Base-by-base conservation (phyloP, 2,797 vertebrate genomes). In the Urocyon cinereoargenteus region DNA sequence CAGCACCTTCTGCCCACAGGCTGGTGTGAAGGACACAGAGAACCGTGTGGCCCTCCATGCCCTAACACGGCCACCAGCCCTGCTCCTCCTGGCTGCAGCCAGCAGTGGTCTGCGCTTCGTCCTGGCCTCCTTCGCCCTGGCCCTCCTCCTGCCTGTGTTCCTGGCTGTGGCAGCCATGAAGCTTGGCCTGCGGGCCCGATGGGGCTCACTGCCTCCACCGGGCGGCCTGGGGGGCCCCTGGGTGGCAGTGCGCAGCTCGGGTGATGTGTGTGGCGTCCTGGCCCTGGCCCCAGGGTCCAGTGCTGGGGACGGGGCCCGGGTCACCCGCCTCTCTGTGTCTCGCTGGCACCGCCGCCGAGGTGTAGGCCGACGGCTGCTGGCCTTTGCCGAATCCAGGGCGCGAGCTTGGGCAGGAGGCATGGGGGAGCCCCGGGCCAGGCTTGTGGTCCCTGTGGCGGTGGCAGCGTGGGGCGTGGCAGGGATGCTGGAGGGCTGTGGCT, bases 31-130 rank as follows among this genome's bases (percentile, higher is more conserved):
- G 97, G 99, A 99, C 95, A 99, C 98, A 0, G 99, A 99, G 90
- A 99, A 99, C 98, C 99, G 99, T 0, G 98, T 99, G 97, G 99
- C 99, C 97, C 99, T 99, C 28, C 99, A 99, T 79, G 98, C 99
- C 70, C 98, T 99, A 93, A 99, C 99, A 0, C 99, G 99, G 51
- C 99, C 99, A 0, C 98, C 99, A 6, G 99, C 99, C 68, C 99
- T 99, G 83, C 99, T 99, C 91, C 96, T 99, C 94, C 98, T 99
- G 97, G 99, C 99, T 0, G 98, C 99, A 0, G 98, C 99, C 86
- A 99, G 99, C 88, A 99, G 99, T 0, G 97, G 99, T 88, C 98
- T 99, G 83, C 99, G 99, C 91, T 99, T 99, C 92, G 95, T 99
- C 59, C 98, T 99, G 90, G 99, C 99, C 97, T 99, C 99, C 86